Evolutionary conservation across 2,888 invertebrate genomes (phyloP), one percentile per base, ranked within the genome.

Genomic region (Melanostoma scalare): DNA sequence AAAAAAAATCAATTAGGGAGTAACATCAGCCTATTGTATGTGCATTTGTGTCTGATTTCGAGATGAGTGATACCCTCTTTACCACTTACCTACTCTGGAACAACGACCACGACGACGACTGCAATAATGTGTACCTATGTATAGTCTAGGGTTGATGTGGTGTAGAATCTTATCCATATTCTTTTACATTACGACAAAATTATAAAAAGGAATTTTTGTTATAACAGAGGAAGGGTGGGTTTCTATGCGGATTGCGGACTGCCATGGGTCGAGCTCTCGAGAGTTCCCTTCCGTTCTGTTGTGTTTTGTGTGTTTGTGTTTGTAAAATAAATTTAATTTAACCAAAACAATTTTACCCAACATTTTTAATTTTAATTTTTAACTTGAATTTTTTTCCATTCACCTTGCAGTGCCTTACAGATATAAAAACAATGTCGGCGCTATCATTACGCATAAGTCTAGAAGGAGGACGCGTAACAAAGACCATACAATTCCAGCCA

Each of bases 401-500:
- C 20, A 20, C 20, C 20, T 20, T 88, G 44, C 88, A 89, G 89
- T 89, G 89, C 89, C 89, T 89, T 89, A 87, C 86, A 86, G 86
- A 87, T 86, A 85, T 80, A 77, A 80, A 85, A 85, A 81, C 86
- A 86, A 91, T 91, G 91, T 91, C 91, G 87, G 90, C 90, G 87
- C 92, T 97, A 86, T 96, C 97, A 85, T 93, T 97, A 87, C 95
- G 96, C 92, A 96, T 97, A 92, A 95, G 96, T 88, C 94, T 97
- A 90, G 96, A 96, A 90, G 95, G 95, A 89, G 95, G 95, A 88
- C 95, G 96, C 91, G 96, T 97, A 89, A 97, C 97, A 90, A 99
- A 99, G 93, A 98, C 98, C 87, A 98, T 99, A 93, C 98, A 99
- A 92, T 99, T 99, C 92, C 98, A 98, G 92, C 97, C 98, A 46